These are phyloP conservation scores for Sebastes iracundus DNA, from an alignment of 2,797 vertebrate species.

Conservation along the genomic window DNA sequence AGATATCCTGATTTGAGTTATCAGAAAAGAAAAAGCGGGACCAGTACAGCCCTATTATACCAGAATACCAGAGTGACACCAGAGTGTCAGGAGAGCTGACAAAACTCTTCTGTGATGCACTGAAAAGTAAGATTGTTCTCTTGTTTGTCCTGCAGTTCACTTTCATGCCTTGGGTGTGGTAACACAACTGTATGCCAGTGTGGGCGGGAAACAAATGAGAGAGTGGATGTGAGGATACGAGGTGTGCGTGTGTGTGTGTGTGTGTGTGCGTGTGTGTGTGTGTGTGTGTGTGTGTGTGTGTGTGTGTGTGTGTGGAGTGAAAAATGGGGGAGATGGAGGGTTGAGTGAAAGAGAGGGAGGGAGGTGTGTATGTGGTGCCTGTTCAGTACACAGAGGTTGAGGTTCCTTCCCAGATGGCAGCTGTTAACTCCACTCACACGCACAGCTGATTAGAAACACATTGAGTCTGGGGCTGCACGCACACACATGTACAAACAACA, in stretches of 20 bases:
- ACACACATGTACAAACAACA: conserved; percentile 60
- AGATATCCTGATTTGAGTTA: not conserved
- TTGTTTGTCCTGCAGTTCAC: conserved; percentile 35
- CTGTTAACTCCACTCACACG: conserved; percentile 86
- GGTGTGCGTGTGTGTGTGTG: conserved; percentile 38
- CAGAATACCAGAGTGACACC: not conserved
- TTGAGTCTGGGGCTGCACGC: conserved; percentile 78
- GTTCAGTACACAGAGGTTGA: conserved; percentile 81
- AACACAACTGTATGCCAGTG: conserved; percentile 64
- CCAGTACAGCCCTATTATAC: not conserved
- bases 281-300: conserved; percentile 1
- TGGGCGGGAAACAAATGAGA: conserved; percentile 61
- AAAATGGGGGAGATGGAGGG: conserved; percentile 42
- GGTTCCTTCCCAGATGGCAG: conserved; percentile 86
- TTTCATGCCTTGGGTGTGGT: conserved; percentile 69
- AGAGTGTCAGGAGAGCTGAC: not conserved
- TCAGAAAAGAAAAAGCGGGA: not conserved
- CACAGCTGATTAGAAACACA: conserved; percentile 87
- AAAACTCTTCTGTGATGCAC: not conserved
- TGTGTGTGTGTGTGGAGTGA: conserved; percentile 9
- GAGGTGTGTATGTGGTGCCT: conserved; percentile 56
- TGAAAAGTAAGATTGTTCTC: not conserved
- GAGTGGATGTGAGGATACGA: conserved; percentile 50
- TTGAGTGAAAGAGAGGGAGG: conserved; percentile 19
- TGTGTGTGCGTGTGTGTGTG: conserved; percentile 12